Base-by-base conservation (phyloP, 1,140 invertebrate species). In the Triops cancriformis region DNA sequence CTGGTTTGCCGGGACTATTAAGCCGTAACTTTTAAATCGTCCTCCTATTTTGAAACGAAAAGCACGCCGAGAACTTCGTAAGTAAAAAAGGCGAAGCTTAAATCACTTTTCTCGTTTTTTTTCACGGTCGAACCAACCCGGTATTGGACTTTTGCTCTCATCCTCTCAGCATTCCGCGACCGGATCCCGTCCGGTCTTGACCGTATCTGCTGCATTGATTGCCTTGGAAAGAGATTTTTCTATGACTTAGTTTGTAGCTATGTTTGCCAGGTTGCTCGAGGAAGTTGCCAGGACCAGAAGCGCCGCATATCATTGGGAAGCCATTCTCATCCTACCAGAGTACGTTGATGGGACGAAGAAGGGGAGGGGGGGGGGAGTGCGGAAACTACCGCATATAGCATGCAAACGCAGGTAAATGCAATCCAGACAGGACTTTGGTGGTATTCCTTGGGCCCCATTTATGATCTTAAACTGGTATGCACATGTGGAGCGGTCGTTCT, bases 161-260 rank as follows among this genome's bases (percentile, higher is more conserved):
- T 64, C 51, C 51, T 64, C 11, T 64, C 51, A 64, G 51, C 51
- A 64, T 64, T 64, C 51, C 51, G n/a, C 51, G 14, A 64, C 51
- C 10, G 51, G 51, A 64, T 64, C 18, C n/a, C 51, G 31, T 18
- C 6, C 51, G 51, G n/a, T 64, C 51, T 64, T 64, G 51, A 23
- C 51, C 51, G 51, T 64, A 64, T 64, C 51, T 64, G 0, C 10
- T 23, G 18, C 51, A 64, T 64, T 64, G 51, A 64, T 64, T 64
- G 51, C 51, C 51, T 64, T 64, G 51, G 51, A 64, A 64, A 12
- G 51, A 64, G 51, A 64, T 64, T 64, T 64, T 64, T 64, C 23
- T 6, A 64, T 64, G 51, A 14, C 51, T 64, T 64, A 6, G 51
- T 23, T 64, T 10, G 9, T 64, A 64, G 51, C 18, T 64, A 18